Base-by-base conservation (phyloP, 2,888 invertebrate genomes). In the Boloria selene region DNA sequence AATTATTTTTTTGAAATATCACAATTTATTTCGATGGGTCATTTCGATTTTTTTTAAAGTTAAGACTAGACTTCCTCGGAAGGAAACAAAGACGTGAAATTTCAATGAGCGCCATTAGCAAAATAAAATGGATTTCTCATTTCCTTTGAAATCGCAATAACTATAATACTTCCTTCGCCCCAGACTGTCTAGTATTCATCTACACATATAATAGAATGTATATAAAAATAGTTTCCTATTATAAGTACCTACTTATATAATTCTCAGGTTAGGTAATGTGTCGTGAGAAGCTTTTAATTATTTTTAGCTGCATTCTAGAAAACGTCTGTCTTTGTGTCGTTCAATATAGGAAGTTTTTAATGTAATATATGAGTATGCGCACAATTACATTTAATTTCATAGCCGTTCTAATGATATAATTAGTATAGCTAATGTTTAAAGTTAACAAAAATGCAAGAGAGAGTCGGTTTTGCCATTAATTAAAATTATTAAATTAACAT, bases 401-500 rank as follows among this genome's bases (percentile, higher is more conserved):
- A 64, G 14, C 22, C 47, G 44, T 64, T 64, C 51, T 64, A 64
- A 61, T 47, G 65, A 61, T 42, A 50, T 60, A 51, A 60, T 47
- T 61, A 56, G 52, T 18, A 17, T 45, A 49, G 55, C 65, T 56
- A 51, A 71, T 64, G 71, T 70, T 38, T 55, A 53, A 68, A 59
- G 64, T 73, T 61, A 71, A 61, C 61, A 61, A 77, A 68, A 76
- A 76, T 72, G 71, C 66, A 73, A 51, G 73, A 79, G 78, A 81
- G 80, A 80, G 80, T 67, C 63, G 61, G 63, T 69, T 51, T 65
- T 62, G 54, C 55, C 69, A 66, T 59, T 64, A 64, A 59, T 70
- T 65, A 71, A 69, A 72, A 69, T 68, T 71, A 80, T 78, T 75
- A 80, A 82, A 81, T 81, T 82, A 81, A 77, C 74, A 73, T 70